A percentile compares a stretch with the other conserved stretches of the same genome.
These are phyloP conservation scores for Hoplostethus atlanticus DNA, from an alignment of 2,797 vertebrate genomes.

Conservation along the genomic window DNA sequence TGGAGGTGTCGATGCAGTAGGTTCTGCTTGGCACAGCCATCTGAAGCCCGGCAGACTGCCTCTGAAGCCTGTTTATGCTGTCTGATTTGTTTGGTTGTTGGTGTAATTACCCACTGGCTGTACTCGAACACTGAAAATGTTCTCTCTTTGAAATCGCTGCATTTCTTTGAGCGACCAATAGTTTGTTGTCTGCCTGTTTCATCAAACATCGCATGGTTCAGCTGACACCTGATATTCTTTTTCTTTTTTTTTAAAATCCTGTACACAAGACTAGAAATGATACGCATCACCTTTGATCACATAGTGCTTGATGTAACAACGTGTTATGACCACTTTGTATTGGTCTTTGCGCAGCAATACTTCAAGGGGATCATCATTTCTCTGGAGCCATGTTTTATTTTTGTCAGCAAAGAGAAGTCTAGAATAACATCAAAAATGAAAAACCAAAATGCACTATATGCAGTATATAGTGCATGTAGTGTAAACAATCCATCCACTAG, in stretches of 20 bases:
- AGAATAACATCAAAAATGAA: not conserved
- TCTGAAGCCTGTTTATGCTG: constrained; percentile 42
- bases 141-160: constrained; percentile 11
- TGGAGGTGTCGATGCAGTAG: constrained; percentile 48
- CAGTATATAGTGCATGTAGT: not conserved
- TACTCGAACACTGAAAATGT: constrained; percentile 25
- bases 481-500: not conserved
- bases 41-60: constrained; percentile 41
- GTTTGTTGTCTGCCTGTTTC: not conserved
- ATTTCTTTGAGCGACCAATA: not conserved
- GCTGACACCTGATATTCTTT: not conserved
- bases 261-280: not conserved
- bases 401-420: not conserved
- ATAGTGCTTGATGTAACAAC: not conserved
- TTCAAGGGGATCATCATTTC: not conserved
- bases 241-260: not conserved
- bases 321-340: not conserved
- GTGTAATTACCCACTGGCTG: constrained; percentile 16
- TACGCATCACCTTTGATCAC: not conserved
- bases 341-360: not conserved
- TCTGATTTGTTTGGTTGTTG: constrained; percentile 37
- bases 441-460: not conserved
- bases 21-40: constrained; percentile 54
- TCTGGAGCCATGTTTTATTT: not conserved
- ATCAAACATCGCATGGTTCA: not conserved